These are phyloP conservation scores for Cynopterus brachyotis DNA, from an alignment of 2,113 vertebrate genomes.

Conservation along the genomic window DNA sequence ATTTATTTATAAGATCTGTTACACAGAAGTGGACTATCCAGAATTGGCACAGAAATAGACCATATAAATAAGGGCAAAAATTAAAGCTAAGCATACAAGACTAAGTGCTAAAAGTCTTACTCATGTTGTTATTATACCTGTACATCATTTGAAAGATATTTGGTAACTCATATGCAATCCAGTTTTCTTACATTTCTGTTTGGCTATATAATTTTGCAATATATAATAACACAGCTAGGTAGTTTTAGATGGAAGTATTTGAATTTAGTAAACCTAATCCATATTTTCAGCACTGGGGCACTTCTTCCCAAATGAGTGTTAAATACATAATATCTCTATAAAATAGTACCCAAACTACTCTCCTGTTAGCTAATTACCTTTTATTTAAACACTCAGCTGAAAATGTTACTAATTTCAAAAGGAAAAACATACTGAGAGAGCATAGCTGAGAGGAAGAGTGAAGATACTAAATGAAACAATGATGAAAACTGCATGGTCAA, in stretches of 20 bases:
- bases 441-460: background rate
- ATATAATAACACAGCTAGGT: background rate
- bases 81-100: background rate
- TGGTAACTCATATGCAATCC: background rate
- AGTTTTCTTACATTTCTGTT: background rate
- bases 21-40: background rate
- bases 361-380: background rate
- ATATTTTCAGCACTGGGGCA: background rate
- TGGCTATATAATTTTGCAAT: background rate
- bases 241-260: background rate
- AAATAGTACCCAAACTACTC: background rate
- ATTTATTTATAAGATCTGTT: background rate
- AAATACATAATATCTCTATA: background rate
- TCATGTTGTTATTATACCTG: background rate
- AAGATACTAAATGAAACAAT: background rate
- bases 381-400: background rate
- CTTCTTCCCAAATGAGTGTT: background rate
- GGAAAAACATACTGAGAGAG: background rate
- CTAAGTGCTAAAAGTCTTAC: background rate
- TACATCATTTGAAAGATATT: background rate
- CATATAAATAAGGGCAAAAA: background rate
- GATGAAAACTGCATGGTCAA: background rate
- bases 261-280: background rate
- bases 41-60: background rate
- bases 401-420: background rate